These are phyloP conservation scores for Monoplex corrugatus DNA, from an alignment of 2,888 invertebrate species.

Conservation along the genomic window DNA sequence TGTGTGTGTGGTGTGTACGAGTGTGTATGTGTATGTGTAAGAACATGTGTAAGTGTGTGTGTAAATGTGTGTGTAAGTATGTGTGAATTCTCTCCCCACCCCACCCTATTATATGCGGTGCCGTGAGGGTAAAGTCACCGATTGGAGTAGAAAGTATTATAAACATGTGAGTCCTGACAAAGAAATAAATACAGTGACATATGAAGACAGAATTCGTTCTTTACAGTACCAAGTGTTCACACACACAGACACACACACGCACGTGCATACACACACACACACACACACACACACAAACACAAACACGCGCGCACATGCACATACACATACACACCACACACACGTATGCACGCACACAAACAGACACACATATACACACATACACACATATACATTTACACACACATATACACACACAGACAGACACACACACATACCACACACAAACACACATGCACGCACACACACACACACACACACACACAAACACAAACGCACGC, in stretches of 20 bases:
- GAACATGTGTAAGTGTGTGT: not conserved
- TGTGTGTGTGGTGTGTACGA: not conserved
- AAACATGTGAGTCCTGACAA: too few relatives aligned
- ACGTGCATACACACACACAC: not conserved
- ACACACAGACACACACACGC: not conserved
- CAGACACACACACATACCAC: not conserved
- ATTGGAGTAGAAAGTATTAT: too few relatives aligned
- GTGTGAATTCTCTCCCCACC: too few relatives aligned
- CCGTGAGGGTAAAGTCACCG: too few relatives aligned
- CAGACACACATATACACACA: slow-evolving; percentile 24
- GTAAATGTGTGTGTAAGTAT: not conserved
- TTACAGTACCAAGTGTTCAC: too few relatives aligned
- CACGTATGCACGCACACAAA: too few relatives aligned
- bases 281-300: slow-evolving; percentile 43
- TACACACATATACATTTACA: slow-evolving; percentile 29
- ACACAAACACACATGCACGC: slow-evolving; percentile 28
- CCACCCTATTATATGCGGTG: too few relatives aligned
- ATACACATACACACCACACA: slow-evolving; percentile 1
- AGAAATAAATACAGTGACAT: too few relatives aligned
- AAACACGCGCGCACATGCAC: slow-evolving; percentile 9
- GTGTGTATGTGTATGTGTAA: too few relatives aligned
- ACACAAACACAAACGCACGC: slow-evolving; percentile 36
- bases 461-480: slow-evolving; percentile 33
- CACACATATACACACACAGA: slow-evolving; percentile 37
- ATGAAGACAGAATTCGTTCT: too few relatives aligned